Evolutionary conservation across 2,113 vertebrate genomes (phyloP), one percentile per base, ranked within the genome.

Genomic region (Osmerus eperlanus): DNA sequence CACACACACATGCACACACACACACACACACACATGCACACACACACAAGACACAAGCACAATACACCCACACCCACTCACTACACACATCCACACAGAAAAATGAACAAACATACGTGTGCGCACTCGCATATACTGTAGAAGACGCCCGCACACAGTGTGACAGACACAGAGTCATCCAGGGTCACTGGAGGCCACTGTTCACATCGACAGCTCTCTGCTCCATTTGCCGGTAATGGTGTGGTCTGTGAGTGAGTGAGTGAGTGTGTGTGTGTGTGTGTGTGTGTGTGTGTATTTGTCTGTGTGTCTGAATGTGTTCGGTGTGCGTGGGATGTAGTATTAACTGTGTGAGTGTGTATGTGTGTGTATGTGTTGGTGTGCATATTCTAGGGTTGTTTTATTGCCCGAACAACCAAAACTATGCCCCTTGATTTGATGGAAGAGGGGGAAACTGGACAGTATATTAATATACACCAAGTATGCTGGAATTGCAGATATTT

Each of bases 341-440:
- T 18, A 61, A 65, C 60, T 63, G 28, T 61, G 3, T 29, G 29
- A 32, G 29, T 32, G 29, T 32, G 29, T 32, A 32, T 32, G 13
- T 59, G 32, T 60, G 53, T 74, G 32, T 58, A 21, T 32, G 29
- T 71, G 63, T 65, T 28, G 25, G n/a, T 59, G 36, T 62, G 63
- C 14, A 25, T 58, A 2, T 66, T 7, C 59, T 41, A 32, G 29
- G 29, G 29, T 3, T 32, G 2, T 32, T 32, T 2, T 32, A 32
- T 32, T 32, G 29, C 3, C 29, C 2, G 29, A 32, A 32, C 3
- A 32, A 32, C 29, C 21, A 32, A 32, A 32, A 32, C 29, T 32
- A 32, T 32, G 29, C 29, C 21, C 21, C 21, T 23, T 23, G 21
- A 23, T 23, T 23, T 23, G 21, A 23, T 23, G 21, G 21, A 23